Conservation (phyloP, 2,888 invertebrate species). For the Polyommatus icarus region DNA sequence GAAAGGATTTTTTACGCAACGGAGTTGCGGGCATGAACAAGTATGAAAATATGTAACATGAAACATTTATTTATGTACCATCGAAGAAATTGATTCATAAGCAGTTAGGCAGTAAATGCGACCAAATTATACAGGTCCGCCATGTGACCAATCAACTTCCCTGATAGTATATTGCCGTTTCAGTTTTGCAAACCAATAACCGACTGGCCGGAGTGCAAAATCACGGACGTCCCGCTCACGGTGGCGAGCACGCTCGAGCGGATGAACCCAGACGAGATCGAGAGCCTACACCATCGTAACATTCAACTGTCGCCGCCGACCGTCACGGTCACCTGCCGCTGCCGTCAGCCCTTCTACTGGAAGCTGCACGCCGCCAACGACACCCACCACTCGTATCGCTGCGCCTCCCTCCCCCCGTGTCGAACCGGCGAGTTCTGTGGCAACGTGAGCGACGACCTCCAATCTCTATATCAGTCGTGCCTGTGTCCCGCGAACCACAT, state of each 20-base stretch:
- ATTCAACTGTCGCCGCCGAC: constrained; percentile 66
- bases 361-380: constrained; percentile 52
- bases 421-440: constrained; percentile 81
- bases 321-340: constrained; percentile 72
- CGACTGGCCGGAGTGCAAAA: constrained; percentile 61
- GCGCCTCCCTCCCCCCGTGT: constrained; percentile 76
- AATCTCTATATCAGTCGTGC: constrained; percentile 82
- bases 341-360: constrained; percentile 78
- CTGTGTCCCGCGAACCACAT: constrained; percentile 81
- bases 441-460: constrained; percentile 78
- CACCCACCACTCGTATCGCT: constrained; percentile 61
- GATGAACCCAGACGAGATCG: constrained; percentile 67
- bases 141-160: no score
- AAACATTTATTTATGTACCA: no score
- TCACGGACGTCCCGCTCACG: constrained; percentile 59
- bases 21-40: no score
- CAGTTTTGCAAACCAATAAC: constrained; percentile 77
- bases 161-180: constrained; percentile 41
- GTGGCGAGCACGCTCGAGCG: constrained; percentile 56
- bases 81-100: no score
- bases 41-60: no score
- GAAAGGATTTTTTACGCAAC: no score
- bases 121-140: no score
- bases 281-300: constrained; percentile 62
- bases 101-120: no score